These are phyloP conservation scores for Caerostris darwini DNA, from an alignment of 1,140 invertebrate species.

Conservation along the genomic window DNA sequence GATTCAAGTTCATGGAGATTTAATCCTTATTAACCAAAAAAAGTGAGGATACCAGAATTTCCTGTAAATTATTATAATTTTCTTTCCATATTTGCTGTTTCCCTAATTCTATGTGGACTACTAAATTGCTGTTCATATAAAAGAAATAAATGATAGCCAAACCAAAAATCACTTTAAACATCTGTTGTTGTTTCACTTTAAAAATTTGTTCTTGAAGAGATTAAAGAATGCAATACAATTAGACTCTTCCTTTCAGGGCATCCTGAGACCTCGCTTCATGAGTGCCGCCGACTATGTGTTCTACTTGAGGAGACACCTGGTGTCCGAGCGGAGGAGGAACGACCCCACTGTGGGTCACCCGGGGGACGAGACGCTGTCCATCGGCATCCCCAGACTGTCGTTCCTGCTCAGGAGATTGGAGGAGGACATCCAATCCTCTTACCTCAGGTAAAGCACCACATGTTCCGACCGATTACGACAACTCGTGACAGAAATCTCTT, in stretches of 20 bases:
- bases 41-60: too few species aligned
- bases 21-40: too few species aligned
- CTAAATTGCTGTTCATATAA: too few species aligned
- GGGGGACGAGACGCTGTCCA: conserved; percentile 69
- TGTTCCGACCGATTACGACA: not conserved
- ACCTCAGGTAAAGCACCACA: conserved; percentile 59
- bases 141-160: too few species aligned
- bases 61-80: too few species aligned
- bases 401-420: conserved; percentile 76
- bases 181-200: not conserved
- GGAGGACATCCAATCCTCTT: conserved; percentile 75
- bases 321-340: conserved; percentile 65
- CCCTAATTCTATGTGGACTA: too few species aligned
- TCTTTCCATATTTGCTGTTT: too few species aligned
- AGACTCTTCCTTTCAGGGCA: conserved; percentile 44
- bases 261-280: conserved; percentile 74
- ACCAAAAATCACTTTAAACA: not conserved
- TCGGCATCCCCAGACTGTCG: conserved; percentile 73
- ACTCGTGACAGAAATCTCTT: not conserved
- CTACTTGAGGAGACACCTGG: conserved; percentile 76
- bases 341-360: conserved; percentile 60
- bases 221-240: not conserved
- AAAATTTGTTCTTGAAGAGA: not conserved
- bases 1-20: too few species aligned
- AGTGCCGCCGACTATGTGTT: conserved; percentile 77